phyloP scores from a whole-genome alignment of 2,113 vertebrate species.

The Paedocypris sp. region DNA sequence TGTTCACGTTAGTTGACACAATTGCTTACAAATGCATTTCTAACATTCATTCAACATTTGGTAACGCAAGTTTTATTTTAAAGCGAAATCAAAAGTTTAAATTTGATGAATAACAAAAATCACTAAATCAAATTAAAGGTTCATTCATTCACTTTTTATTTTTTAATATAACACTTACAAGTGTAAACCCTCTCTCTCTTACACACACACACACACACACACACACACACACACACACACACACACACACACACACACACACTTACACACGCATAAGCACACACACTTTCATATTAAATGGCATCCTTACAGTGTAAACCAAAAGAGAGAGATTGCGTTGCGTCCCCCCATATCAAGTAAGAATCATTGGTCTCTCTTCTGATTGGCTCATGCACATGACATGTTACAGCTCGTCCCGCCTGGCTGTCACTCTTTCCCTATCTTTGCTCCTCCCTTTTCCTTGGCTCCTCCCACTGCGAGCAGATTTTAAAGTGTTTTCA shows the following conservation, averaged over 20 bases:
- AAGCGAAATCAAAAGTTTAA: too few species aligned
- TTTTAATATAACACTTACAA: background rate
- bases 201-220: background rate
- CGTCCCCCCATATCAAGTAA: too few species aligned
- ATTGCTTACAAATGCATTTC: too few species aligned
- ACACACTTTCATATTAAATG: too few species aligned
- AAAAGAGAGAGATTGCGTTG: too few species aligned
- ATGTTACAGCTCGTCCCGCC: conserved; percentile 57
- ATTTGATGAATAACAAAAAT: too few species aligned
- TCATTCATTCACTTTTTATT: background rate
- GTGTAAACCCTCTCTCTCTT: background rate
- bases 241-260: background rate
- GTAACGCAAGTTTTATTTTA: too few species aligned
- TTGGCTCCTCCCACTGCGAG: conserved; percentile 53
- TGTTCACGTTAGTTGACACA: too few species aligned
- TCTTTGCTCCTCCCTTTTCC: conserved; percentile 43
- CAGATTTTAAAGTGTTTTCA: conserved; percentile 15
- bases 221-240: background rate
- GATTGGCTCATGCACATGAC: conserved; percentile 2
- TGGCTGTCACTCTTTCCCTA: conserved; percentile 46
- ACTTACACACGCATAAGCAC: background rate
- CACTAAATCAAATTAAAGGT: too few species aligned
- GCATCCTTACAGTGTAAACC: too few species aligned
- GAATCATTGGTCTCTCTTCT: background rate
- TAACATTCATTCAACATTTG: too few species aligned